phyloP scores from a whole-genome alignment of 2,888 invertebrate genomes.

The Lasius fuliginosus region DNA sequence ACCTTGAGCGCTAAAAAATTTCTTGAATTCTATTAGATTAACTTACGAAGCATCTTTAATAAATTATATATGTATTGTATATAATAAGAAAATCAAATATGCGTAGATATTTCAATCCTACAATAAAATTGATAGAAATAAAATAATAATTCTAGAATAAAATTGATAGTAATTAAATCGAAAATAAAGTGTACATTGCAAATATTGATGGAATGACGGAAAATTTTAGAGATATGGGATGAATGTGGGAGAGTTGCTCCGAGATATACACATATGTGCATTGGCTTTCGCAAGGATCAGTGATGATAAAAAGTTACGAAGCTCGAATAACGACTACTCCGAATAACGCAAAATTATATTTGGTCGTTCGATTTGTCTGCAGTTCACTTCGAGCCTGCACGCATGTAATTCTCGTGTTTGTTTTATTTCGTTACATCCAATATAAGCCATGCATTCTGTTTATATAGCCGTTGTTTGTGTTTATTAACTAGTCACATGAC shows the following conservation, averaged over 20 bases:
- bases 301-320: conserved; percentile 35
- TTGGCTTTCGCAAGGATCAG: not conserved
- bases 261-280: not conserved
- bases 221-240: not conserved
- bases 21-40: not conserved
- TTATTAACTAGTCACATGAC: conserved; percentile 10
- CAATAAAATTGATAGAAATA: too few relatives aligned
- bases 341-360: conserved; percentile 18
- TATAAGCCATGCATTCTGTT: conserved; percentile 15
- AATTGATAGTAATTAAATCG: not conserved
- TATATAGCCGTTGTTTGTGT: conserved; percentile 2
- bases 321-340: conserved; percentile 23
- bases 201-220: conserved; percentile 12
- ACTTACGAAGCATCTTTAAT: not conserved
- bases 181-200: not conserved
- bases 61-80: not conserved
- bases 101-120: not conserved
- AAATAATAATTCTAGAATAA: not conserved
- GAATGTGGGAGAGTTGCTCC: not conserved
- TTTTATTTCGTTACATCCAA: conserved; percentile 25
- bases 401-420: conserved; percentile 26
- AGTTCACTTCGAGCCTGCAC: not conserved
- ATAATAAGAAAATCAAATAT: not conserved
- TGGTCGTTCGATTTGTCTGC: conserved; percentile 4
- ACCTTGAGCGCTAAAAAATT: not conserved